These are phyloP conservation scores for Neogobius melanostomus DNA, from an alignment of 2,113 vertebrate genomes.

Conservation along the genomic window DNA sequence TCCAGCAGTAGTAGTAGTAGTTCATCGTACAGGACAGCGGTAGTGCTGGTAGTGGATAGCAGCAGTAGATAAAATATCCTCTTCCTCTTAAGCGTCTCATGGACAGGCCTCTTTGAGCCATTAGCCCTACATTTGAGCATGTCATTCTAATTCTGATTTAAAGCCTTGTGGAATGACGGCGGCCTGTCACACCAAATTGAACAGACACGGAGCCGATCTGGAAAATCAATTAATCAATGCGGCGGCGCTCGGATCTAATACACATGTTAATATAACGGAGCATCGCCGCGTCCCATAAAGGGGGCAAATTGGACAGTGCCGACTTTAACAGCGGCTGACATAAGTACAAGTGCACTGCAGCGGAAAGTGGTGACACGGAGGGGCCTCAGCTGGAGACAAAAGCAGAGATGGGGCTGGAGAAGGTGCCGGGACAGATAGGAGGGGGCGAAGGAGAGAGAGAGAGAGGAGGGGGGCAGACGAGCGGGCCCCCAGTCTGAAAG, in stretches of 20 bases:
- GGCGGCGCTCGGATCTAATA: conserved; percentile 54
- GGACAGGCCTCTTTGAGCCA: conserved; percentile 43
- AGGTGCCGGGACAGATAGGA: conserved; percentile 33
- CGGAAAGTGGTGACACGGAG: conserved; percentile 52
- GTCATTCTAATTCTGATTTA: conserved; percentile 70
- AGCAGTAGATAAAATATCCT: conserved; percentile 40
- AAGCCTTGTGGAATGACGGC: conserved; percentile 39
- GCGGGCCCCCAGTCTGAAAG: conserved; percentile 58
- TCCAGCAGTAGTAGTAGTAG: too few relatives aligned
- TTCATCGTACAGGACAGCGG: too few relatives aligned
- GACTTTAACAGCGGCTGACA: conserved; percentile 63
- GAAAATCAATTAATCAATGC: conserved; percentile 69
- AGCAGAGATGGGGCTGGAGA: conserved; percentile 56
- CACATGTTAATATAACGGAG: conserved; percentile 64
- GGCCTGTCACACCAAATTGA: conserved; percentile 56
- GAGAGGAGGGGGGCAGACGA: conserved; percentile 51
- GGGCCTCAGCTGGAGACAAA: conserved; percentile 67
- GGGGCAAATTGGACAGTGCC: conserved; percentile 58
- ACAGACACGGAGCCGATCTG: conserved; percentile 54
- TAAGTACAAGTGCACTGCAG: conserved; percentile 61
- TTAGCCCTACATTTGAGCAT: conserved; percentile 47
- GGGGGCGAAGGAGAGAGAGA: conserved; percentile 6
- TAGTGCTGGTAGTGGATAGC: too few relatives aligned
- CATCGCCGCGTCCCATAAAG: conserved; percentile 39
- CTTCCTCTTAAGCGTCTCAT: conserved; percentile 45